phyloP scores from a whole-genome alignment of 2,113 vertebrate species.

The Felis catus region DNA sequence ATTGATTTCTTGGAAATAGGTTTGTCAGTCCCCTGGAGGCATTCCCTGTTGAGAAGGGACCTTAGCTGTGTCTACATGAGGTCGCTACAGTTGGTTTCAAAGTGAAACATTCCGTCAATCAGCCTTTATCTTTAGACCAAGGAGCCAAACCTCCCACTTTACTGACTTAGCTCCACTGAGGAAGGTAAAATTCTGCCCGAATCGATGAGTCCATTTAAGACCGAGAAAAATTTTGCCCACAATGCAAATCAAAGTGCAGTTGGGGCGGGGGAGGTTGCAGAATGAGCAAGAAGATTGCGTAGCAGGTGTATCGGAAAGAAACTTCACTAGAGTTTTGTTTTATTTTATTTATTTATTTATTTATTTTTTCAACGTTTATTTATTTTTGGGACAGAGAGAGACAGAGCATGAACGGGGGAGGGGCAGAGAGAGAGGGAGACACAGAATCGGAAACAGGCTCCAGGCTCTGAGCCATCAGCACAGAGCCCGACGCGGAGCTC shows the following conservation, averaged over 20 bases:
- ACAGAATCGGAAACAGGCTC: too few species aligned
- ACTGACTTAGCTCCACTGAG: background rate
- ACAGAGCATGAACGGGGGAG: too few species aligned
- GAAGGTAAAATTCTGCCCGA: background rate
- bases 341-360: background rate
- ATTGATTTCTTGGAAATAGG: slow-evolving; percentile 36
- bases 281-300: background rate
- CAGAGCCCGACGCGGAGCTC: too few species aligned
- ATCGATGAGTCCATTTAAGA: background rate
- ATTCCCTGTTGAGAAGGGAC: background rate
- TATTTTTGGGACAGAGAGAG: too few species aligned
- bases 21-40: background rate
- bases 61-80: background rate
- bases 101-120: background rate
- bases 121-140: background rate
- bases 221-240: background rate
- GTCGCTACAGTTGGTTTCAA: background rate
- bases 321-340: background rate
- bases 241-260: background rate
- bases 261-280: too few species aligned
- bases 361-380: too few species aligned
- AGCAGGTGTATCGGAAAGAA: background rate
- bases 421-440: too few species aligned
- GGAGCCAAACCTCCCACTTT: background rate
- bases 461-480: too few species aligned